phyloP scores from a whole-genome alignment of 2,113 vertebrate genomes.

The Petaurus breviceps region DNA sequence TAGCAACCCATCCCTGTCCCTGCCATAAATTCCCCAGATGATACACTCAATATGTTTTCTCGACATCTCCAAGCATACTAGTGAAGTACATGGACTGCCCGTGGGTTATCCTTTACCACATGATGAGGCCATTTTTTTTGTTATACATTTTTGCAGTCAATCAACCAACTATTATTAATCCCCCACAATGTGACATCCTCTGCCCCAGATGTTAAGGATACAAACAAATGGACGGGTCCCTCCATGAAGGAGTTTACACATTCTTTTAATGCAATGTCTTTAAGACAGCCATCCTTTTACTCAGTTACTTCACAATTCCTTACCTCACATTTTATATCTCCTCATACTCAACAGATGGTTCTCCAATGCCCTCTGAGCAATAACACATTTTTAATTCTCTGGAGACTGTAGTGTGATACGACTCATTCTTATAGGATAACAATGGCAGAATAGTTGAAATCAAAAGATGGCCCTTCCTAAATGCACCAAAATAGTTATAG shows the following conservation, averaged over 20 bases:
- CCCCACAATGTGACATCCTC: background rate
- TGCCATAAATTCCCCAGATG: background rate
- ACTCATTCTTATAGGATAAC: background rate
- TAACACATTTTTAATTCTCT: background rate
- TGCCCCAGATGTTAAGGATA: background rate
- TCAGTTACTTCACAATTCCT: background rate
- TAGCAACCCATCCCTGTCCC: background rate
- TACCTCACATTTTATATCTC: background rate
- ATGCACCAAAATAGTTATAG: background rate
- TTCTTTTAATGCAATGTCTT: background rate
- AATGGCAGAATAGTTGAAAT: background rate
- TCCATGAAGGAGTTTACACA: background rate
- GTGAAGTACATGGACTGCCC: background rate
- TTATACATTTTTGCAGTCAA: background rate
- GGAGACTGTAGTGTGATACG: background rate
- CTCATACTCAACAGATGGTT: background rate
- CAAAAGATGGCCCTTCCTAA: background rate
- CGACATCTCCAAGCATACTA: background rate
- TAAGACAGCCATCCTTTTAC: background rate
- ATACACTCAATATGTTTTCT: background rate
- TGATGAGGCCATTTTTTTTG: background rate
- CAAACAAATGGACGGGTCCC: background rate
- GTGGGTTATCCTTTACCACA: background rate
- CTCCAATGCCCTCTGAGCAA: background rate
- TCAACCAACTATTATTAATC: background rate